These are phyloP conservation scores for Drosophila sp. DNA, from an alignment of 1,140 invertebrate genomes.

Conservation along the genomic window DNA sequence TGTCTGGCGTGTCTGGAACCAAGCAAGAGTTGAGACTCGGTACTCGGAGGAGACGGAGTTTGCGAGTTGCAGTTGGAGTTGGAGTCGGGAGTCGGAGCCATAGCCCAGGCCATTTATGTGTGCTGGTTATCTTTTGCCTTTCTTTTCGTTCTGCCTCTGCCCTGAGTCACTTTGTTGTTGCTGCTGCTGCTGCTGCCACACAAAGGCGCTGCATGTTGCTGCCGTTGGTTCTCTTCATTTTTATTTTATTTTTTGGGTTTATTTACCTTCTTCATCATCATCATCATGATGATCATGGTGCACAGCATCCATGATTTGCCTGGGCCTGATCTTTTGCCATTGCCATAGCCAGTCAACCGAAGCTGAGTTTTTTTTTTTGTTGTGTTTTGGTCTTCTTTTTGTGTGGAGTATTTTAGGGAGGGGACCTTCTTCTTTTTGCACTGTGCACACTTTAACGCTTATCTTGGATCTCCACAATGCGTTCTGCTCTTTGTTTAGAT, in stretches of 20 bases:
- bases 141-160: slow-evolving; percentile 44
- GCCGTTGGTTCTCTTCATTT: neutral
- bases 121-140: slow-evolving; percentile 54
- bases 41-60: slow-evolving; percentile 1
- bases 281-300: slow-evolving; percentile 22
- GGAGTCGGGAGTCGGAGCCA: slow-evolving; percentile 25
- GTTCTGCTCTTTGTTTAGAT: slow-evolving; percentile 23
- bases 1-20: slow-evolving; percentile 67
- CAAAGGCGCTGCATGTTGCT: slow-evolving; percentile 55
- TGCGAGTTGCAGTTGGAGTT: slow-evolving; percentile 18
- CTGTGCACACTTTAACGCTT: slow-evolving; percentile 54
- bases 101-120: slow-evolving; percentile 50
- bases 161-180: slow-evolving; percentile 54
- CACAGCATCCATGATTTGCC: slow-evolving; percentile 36
- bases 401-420: neutral
- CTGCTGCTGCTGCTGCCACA: slow-evolving; percentile 40
- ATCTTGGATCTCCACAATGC: slow-evolving; percentile 46
- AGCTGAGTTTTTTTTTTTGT: slow-evolving; percentile 23
- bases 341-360: slow-evolving; percentile 30
- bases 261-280: slow-evolving; percentile 54
- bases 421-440: slow-evolving; percentile 37
- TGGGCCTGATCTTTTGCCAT: slow-evolving; percentile 54
- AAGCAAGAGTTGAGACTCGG: slow-evolving; percentile 6
- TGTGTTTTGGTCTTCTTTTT: slow-evolving; percentile 17
- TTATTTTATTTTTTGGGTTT: slow-evolving; percentile 39